Conservation (phyloP, 2,113 vertebrate genomes). For the Chitala chitala region DNA sequence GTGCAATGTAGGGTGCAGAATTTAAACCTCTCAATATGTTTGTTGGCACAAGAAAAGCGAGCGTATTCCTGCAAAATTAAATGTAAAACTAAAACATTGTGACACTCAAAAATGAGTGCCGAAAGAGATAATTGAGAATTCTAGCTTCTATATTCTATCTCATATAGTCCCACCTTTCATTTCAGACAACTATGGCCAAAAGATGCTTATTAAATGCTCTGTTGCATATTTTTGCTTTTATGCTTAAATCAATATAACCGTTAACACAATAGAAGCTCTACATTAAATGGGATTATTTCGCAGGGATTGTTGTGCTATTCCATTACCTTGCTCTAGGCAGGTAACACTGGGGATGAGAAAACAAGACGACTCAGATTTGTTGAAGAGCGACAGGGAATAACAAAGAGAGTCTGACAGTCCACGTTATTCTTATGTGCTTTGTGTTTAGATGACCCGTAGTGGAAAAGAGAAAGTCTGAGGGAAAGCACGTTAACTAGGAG, state of each 20-base stretch:
- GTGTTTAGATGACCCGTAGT: conserved; percentile 5
- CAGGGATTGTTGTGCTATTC: conserved; percentile 20
- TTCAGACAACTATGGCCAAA: background rate
- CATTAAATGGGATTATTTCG: conserved; percentile 21
- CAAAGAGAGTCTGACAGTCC: background rate
- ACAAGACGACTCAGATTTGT: background rate
- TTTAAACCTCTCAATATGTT: too few species aligned
- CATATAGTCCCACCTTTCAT: background rate
- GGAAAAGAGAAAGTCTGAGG: background rate
- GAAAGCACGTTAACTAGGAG: too few species aligned
- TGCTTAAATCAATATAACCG: conserved; percentile 25
- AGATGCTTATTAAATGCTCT: conserved; percentile 6
- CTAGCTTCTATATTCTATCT: background rate
- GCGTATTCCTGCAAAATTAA: background rate
- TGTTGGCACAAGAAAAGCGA: background rate
- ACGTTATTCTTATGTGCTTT: conserved; percentile 15
- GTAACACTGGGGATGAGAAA: background rate
- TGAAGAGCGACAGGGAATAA: background rate
- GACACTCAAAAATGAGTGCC: too few species aligned
- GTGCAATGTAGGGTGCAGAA: too few species aligned
- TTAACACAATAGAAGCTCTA: conserved; percentile 16
- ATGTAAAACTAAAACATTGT: background rate
- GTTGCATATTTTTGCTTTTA: conserved; percentile 17
- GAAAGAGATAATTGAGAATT: background rate
- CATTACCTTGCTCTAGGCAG: conserved; percentile 16